These are phyloP conservation scores for Cinara cedri DNA, from an alignment of 2,888 invertebrate species.

Conservation along the genomic window DNA sequence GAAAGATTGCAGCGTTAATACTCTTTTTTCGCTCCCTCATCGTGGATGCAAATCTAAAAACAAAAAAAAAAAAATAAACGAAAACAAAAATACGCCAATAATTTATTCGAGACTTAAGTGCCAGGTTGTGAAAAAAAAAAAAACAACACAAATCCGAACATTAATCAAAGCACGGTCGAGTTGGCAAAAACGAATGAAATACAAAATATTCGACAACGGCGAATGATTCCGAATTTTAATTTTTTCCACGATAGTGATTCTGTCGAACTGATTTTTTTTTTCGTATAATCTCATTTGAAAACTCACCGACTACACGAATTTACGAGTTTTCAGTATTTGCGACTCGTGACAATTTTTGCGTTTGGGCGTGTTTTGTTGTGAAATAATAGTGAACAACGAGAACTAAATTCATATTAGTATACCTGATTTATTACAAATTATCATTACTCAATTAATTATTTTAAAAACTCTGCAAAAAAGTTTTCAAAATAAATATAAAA, in stretches of 20 bases:
- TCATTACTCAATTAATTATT: too few species aligned
- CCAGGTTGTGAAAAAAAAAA: constrained; percentile 1
- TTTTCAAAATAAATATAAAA: too few species aligned
- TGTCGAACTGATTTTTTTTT: too few species aligned
- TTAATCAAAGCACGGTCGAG: constrained; percentile 47
- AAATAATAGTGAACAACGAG: too few species aligned
- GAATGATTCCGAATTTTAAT: neutral
- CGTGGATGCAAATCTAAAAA: constrained; percentile 40
- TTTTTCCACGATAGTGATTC: neutral
- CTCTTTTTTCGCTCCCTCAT: constrained; percentile 37
- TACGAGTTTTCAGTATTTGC: too few species aligned
- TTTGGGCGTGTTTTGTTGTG: too few species aligned
- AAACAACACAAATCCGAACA: constrained; percentile 43
- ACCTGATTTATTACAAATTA: too few species aligned
- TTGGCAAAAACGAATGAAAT: constrained; percentile 47
- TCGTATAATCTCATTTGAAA: too few species aligned
- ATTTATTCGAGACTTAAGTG: constrained; percentile 37
- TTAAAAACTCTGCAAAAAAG: too few species aligned
- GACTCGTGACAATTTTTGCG: too few species aligned
- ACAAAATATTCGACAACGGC: neutral
- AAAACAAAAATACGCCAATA: constrained; percentile 6
- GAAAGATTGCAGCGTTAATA: constrained; percentile 49
- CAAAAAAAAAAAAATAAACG: neutral
- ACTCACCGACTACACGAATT: too few species aligned
- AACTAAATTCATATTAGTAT: too few species aligned